phyloP scores from a whole-genome alignment of 2,797 vertebrate genomes.

The Microctenopoma lineatum region DNA sequence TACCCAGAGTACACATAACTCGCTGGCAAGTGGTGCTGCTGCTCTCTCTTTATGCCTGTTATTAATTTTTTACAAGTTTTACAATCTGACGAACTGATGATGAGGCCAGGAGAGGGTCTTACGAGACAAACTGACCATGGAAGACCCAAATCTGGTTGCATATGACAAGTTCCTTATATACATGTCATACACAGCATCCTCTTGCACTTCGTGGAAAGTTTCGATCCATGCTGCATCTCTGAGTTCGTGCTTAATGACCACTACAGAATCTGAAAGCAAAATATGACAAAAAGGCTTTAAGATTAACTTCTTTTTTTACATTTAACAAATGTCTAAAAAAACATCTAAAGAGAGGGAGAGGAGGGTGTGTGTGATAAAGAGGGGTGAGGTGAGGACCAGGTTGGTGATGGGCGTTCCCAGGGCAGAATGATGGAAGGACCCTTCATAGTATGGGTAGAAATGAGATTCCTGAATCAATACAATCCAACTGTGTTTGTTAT shows the following conservation, averaged over 20 bases:
- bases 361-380: background rate
- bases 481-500: constrained; percentile 71
- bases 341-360: constrained; percentile 3
- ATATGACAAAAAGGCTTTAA: too few relatives aligned
- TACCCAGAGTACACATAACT: constrained; percentile 43
- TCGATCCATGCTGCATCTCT: too few relatives aligned
- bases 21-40: constrained; percentile 51
- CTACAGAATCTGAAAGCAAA: too few relatives aligned
- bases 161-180: background rate
- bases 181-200: too few relatives aligned
- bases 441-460: constrained; percentile 69
- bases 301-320: too few relatives aligned
- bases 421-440: constrained; percentile 57
- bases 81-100: constrained; percentile 31
- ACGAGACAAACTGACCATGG: background rate
- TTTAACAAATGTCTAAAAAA: background rate
- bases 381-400: background rate
- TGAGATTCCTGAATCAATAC: constrained; percentile 74
- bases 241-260: too few relatives aligned
- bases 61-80: constrained; percentile 30
- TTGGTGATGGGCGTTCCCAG: constrained; percentile 15
- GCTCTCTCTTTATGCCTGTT: constrained; percentile 30
- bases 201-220: too few relatives aligned
- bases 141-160: background rate
- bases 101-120: background rate